Conservation (phyloP, 2,888 invertebrate species). For the Podabrus alpinus region DNA sequence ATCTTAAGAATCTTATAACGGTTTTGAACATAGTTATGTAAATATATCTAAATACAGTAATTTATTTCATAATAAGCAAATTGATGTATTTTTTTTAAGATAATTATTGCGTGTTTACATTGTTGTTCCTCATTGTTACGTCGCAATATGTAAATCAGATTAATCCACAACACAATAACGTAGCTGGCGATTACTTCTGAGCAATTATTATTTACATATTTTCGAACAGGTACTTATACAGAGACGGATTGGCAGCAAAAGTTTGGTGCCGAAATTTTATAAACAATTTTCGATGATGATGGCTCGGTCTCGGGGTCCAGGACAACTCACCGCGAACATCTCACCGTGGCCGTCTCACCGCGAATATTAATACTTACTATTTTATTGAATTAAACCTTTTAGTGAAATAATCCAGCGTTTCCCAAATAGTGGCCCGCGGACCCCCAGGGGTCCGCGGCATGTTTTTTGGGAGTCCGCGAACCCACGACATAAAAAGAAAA, state of each 20-base stretch:
- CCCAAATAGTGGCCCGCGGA: no score
- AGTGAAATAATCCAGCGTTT: no score
- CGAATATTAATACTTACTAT: no score
- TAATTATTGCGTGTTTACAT: background rate
- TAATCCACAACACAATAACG: background rate
- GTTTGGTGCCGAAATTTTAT: no score
- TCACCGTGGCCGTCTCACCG: no score
- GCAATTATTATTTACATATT: background rate
- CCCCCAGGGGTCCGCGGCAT: no score
- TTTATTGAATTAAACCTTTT: no score
- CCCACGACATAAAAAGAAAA: no score
- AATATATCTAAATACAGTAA: background rate
- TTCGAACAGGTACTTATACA: background rate
- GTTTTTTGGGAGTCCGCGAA: no score
- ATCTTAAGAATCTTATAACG: background rate
- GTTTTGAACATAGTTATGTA: background rate
- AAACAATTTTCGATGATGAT: no score
- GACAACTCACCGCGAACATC: no score
- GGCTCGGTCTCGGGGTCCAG: no score
- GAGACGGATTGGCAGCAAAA: background rate
- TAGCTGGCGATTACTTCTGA: background rate
- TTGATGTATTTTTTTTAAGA: background rate
- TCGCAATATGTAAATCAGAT: background rate
- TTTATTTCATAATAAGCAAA: background rate
- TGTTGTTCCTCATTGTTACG: background rate